Evolutionary conservation across 1,140 invertebrate species (phyloP).

Genomic region (Patella vulgata): DNA sequence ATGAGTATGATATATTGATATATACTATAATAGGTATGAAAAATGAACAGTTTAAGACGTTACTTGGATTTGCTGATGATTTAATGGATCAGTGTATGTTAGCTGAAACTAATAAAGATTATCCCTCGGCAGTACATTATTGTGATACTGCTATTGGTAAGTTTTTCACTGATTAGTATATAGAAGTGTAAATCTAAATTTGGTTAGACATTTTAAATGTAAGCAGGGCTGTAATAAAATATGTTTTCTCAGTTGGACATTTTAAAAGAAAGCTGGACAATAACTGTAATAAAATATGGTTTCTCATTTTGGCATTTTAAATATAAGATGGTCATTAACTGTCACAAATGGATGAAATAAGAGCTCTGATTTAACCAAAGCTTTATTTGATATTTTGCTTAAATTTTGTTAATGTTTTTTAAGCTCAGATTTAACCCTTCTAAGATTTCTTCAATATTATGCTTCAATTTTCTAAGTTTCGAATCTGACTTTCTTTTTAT

Average conservation of each 20-base stretch:
- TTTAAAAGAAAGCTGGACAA: no score
- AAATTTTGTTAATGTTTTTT: no score
- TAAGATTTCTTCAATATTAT: no score
- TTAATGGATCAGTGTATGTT: constrained; percentile 59
- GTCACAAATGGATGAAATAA: no score
- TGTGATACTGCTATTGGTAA: constrained; percentile 54
- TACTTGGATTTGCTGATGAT: constrained; percentile 50
- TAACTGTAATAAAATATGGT: no score
- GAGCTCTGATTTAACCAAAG: no score
- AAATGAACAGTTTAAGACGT: constrained; percentile 40
- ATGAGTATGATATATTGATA: background rate
- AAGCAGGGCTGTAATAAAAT: background rate
- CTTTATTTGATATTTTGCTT: no score
- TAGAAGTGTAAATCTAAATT: background rate
- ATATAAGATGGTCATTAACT: no score
- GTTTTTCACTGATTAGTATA: background rate
- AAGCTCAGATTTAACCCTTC: no score
- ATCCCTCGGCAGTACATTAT: constrained; percentile 33
- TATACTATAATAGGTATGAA: constrained; percentile 10
- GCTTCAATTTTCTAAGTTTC: no score
- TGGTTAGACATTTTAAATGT: background rate
- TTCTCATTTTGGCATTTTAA: no score
- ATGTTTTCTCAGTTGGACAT: no score
- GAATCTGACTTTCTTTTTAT: background rate
- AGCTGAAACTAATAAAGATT: constrained; percentile 49